Evolutionary conservation across 2,113 vertebrate genomes (phyloP), one percentile per base, ranked within the genome.

Genomic region (Chroicocephalus ridibundus): DNA sequence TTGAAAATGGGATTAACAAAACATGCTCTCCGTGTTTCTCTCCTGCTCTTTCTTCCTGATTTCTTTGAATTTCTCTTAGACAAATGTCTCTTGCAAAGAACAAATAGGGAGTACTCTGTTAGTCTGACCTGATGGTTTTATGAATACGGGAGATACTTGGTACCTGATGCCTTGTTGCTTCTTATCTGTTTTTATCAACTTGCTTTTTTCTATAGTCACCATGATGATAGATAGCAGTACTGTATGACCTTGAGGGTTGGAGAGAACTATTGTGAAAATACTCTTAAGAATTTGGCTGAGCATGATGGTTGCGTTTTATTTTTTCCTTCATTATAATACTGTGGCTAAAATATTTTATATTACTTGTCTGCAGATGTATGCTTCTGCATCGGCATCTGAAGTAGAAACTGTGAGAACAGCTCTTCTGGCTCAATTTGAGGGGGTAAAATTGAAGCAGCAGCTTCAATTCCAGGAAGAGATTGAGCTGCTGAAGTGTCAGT

Each of bases 401-500:
- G 71, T 98, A 79, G 97, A 98, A 82, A 97, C 95, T 64, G 96
- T 98, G 71, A 96, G 96, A 32, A 89, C 93, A 74, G 88, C 98
- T 94, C 96, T 98, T 44, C 77, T 91, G 79, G 86, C 91, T 49
- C 64, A 84, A 55, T 95, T 94, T 88, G 95, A 98, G 88, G 98
- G 98, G 61, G 93, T 95, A 46, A 98, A 98, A 15, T 96, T 97
- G 62, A 94, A 98, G 52, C 98, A 98, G 94, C 98, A 98, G 11
- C 98, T 98, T 75, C 97, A 97, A 65, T 98, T 98, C 93, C 97
- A 98, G 72, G 98, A 99, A 75, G 98, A 99, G 97, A 98, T 97
- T 80, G 98, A 99, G 89, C 96, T 99, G 74, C 96, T 98, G 44
- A 99, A 98, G 96, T 98, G 98, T 96, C 98, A 98, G 88, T 98